A percentile compares a stretch with the other conserved stretches of the same genome.
These are phyloP conservation scores for Delichon dasypus DNA, from an alignment of 2,797 vertebrate species.

Conservation along the genomic window DNA sequence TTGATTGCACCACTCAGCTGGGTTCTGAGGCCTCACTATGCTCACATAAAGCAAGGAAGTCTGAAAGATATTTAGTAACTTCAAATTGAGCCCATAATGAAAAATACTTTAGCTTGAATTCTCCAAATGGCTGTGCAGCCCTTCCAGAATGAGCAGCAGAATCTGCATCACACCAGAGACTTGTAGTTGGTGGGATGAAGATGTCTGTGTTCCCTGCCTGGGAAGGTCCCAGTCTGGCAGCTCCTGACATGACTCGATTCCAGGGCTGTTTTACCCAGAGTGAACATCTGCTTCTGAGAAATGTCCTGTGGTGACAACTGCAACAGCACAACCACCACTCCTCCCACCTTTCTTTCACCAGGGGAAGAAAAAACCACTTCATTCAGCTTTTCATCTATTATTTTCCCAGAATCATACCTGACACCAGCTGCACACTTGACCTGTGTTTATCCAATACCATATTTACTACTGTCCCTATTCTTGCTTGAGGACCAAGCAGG, in stretches of 20 bases:
- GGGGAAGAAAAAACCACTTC: not conserved
- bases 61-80: not conserved
- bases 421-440: not conserved
- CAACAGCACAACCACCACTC: not conserved
- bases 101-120: not conserved
- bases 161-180: not conserved
- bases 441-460: not conserved
- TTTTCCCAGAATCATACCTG: not conserved
- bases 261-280: not conserved
- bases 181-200: not conserved
- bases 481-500: not conserved
- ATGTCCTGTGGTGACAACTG: not conserved
- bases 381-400: not conserved
- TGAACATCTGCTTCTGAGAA: not conserved
- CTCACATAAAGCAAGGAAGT: not conserved
- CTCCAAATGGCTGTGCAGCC: rapidly evolving
- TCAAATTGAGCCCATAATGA: not conserved
- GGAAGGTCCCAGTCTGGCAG: not conserved
- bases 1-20: not conserved
- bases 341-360: not conserved
- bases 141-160: not conserved
- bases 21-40: not conserved
- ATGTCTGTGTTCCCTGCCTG: not conserved
- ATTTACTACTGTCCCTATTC: not conserved
- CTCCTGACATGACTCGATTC: not conserved